These are phyloP conservation scores for Chrysaora quinquecirrha DNA, from an alignment of 30 jellyfish, hydroid and myxozoan species.

Conservation along the genomic window DNA sequence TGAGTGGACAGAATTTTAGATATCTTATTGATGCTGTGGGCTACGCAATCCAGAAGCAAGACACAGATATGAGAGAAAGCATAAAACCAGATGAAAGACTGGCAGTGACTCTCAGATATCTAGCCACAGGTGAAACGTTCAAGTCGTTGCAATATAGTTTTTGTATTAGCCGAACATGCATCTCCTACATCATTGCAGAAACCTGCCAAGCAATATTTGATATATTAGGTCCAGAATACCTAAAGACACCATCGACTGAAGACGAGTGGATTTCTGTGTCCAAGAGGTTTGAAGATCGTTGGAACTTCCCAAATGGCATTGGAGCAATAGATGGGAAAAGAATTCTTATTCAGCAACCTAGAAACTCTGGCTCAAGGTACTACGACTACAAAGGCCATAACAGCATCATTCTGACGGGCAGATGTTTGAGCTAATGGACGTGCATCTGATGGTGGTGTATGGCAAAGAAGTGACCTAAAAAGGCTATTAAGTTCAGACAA, in stretches of 20 bases:
- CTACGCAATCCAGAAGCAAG: neutral
- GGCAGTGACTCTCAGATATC: conserved; percentile 16
- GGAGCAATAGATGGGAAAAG: conserved; percentile 47
- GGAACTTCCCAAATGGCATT: conserved; percentile 42
- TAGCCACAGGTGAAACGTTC: conserved; percentile 57
- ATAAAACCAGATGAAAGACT: conserved; percentile 34
- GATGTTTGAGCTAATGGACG: conserved; percentile 35
- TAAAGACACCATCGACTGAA: conserved; percentile 5
- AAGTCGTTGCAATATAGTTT: conserved; percentile 16
- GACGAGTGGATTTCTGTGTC: conserved; percentile 38
- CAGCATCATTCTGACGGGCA: conserved; percentile 17
- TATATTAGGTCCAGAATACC: conserved; percentile 4
- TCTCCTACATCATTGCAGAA: conserved; percentile 15
- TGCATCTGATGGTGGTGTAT: conserved; percentile 55
- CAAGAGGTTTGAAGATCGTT: conserved; percentile 28
- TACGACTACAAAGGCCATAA: conserved; percentile 27
- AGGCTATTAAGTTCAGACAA: neutral
- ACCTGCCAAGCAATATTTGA: conserved; percentile 27
- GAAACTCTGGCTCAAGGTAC: conserved; percentile 9
- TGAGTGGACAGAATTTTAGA: neutral
- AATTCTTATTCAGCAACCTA: conserved; percentile 4
- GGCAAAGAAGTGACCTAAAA: conserved; percentile 31
- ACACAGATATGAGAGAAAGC: neutral
- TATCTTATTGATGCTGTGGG: neutral
- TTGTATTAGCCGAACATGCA: conserved; percentile 1